Evolutionary conservation across 1,140 invertebrate genomes (phyloP).

Genomic region (Galleria mellonella): DNA sequence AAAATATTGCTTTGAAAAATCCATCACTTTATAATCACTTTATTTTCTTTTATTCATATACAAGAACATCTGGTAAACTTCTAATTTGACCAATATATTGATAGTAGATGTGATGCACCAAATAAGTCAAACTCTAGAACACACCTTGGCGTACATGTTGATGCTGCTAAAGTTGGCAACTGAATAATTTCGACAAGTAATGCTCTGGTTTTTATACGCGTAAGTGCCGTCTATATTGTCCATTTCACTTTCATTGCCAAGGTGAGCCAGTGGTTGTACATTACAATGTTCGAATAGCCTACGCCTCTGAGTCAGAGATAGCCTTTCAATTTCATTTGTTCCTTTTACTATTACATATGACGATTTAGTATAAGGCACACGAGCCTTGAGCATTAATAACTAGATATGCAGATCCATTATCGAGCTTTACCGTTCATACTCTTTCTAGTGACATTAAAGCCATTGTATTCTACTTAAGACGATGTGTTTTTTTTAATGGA

Average conservation of each 20-base stretch:
- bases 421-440: too few species aligned
- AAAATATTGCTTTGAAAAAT: background rate
- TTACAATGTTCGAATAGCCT: conserved; percentile 10
- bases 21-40: too few species aligned
- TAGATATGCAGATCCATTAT: too few species aligned
- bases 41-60: too few species aligned
- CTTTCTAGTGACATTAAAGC: too few species aligned
- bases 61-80: too few species aligned
- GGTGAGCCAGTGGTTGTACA: conserved; percentile 34
- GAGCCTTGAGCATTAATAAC: conserved; percentile 19
- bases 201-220: conserved; percentile 56
- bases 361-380: conserved; percentile 14
- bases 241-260: conserved; percentile 69
- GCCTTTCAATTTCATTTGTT: conserved; percentile 65
- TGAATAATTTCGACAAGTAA: conserved; percentile 58
- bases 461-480: too few species aligned
- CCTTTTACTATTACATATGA: conserved; percentile 29
- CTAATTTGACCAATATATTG: too few species aligned
- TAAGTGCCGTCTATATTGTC: conserved; percentile 24
- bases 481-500: too few species aligned
- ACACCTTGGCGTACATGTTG: conserved; percentile 71
- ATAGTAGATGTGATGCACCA: too few species aligned
- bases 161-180: conserved; percentile 60
- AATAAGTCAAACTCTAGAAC: conserved; percentile 12
- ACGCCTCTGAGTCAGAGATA: conserved; percentile 54